Conservation (phyloP, 2,888 invertebrate genomes). For the Antheraea yamamai region DNA sequence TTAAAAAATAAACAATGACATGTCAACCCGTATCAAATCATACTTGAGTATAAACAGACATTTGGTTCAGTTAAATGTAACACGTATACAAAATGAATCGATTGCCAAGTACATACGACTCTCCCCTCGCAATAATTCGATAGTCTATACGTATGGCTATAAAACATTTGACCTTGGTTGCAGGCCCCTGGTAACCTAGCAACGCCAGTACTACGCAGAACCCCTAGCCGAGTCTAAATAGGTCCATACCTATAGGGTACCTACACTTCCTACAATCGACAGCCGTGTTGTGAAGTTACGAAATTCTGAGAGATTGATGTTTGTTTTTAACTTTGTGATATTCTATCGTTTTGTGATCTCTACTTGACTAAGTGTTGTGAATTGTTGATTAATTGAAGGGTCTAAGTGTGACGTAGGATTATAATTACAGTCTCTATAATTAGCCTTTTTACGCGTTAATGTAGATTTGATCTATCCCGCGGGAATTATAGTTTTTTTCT, state of each 20-base stretch:
- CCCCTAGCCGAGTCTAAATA: slow-evolving; percentile 75
- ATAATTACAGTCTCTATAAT: neutral
- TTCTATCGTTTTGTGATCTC: neutral
- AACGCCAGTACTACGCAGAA: slow-evolving; percentile 67
- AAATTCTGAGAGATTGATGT: slow-evolving; percentile 30
- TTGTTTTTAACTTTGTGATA: neutral
- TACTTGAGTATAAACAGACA: slow-evolving; percentile 2
- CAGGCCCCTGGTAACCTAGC: slow-evolving; percentile 74
- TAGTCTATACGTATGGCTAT: slow-evolving; percentile 60
- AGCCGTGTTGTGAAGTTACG: slow-evolving; percentile 53
- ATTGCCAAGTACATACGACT: slow-evolving; percentile 40
- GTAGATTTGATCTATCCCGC: too few relatives aligned
- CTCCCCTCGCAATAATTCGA: slow-evolving; percentile 61
- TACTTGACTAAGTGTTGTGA: neutral
- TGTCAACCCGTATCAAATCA: slow-evolving; percentile 8
- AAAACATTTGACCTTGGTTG: slow-evolving; percentile 76
- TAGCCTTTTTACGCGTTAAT: too few relatives aligned
- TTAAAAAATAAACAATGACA: slow-evolving; percentile 5
- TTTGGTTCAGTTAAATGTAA: slow-evolving; percentile 35
- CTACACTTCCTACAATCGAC: slow-evolving; percentile 63
- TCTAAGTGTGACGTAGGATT: too few relatives aligned
- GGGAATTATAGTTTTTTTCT: too few relatives aligned
- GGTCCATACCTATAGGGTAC: slow-evolving; percentile 72
- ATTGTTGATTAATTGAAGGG: neutral
- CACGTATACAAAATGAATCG: slow-evolving; percentile 52